A percentile compares a stretch with the other conserved stretches of the same genome.
Evolutionary conservation across 2,797 vertebrate genomes (phyloP).

Genomic region (Lateolabrax maculatus): DNA sequence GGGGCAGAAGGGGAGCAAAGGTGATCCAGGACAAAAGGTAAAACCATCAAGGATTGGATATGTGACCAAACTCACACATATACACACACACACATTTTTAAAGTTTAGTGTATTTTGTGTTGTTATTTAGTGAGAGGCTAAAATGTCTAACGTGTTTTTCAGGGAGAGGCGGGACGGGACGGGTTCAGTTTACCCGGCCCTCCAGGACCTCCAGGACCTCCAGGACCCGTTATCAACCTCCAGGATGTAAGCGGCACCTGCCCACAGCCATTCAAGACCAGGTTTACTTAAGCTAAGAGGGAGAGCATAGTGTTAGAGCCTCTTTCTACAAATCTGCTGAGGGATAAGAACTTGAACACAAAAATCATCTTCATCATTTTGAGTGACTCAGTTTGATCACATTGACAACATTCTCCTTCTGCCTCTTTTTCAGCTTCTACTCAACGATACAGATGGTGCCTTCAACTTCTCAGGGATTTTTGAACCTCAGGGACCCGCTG

Average conservation of each 20-base stretch:
- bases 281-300: background rate
- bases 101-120: background rate
- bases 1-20: conserved; percentile 91
- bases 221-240: conserved; percentile 84
- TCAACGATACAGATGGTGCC: conserved; percentile 89
- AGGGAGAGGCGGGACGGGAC: conserved; percentile 91
- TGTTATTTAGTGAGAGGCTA: background rate
- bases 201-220: conserved; percentile 91
- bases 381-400: background rate
- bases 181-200: conserved; percentile 87
- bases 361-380: background rate
- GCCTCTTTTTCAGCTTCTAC: conserved; percentile 82
- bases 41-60: background rate
- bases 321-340: background rate
- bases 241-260: conserved; percentile 82
- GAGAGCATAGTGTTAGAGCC: background rate
- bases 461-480: conserved; percentile 89
- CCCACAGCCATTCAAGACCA: background rate
- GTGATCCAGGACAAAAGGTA: conserved; percentile 92
- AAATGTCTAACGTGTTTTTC: conserved; percentile 26
- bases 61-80: background rate
- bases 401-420: conserved; percentile 11
- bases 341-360: background rate
- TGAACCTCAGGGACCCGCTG: conserved; percentile 82
- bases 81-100: background rate